Base-by-base conservation (phyloP, 2,797 vertebrate species). In the Gila robusta region DNA sequence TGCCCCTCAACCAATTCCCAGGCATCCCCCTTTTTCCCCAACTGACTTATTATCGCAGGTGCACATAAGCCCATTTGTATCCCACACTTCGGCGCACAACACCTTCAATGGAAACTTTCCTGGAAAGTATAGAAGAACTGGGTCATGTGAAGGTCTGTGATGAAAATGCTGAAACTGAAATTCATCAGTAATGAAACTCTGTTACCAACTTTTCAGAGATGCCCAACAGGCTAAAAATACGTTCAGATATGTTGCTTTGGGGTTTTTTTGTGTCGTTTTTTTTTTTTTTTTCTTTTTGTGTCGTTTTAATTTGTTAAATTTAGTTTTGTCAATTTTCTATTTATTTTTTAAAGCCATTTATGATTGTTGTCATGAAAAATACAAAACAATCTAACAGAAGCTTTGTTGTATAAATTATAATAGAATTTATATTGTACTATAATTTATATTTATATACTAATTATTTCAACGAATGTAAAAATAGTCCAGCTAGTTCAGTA, bases 41-140 rank as follows among this genome's bases (percentile, higher is more conserved):
- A 21, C n/a, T 88, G 82, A 81, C 87, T 89, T 84, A 81, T 89
- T 88, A 89, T 83, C 62, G 66, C 82, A 70, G 74, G 77, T 85
- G 79, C 62, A 83, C 54, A 69, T 47, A n/a, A 80, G 74, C 59
- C 78, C 71, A 87, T 86, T 86, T 83, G 71, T 73, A 74, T 39
- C 82, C 70, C 39, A 35, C 41, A 56, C 26, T 10, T 11, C 44
- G 12, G 21, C 26, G 39, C 87, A 35, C 32, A 54, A 79, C 44
- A 70, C 74, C 17, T 85, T 86, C 32, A 44, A 71, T 85, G 17
- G 19, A 71, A 72, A 74, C 41, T 67, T 52, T 82, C 67, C 54
- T 85, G 66, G 72, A 71, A 88, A 87, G 79, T 81, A 21, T 9
- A 67, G 52, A 72, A 56, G 35, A 88, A 86, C 16, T 85, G 81